Conservation (phyloP, 2,113 vertebrate species). For the Centropus bengalensis region DNA sequence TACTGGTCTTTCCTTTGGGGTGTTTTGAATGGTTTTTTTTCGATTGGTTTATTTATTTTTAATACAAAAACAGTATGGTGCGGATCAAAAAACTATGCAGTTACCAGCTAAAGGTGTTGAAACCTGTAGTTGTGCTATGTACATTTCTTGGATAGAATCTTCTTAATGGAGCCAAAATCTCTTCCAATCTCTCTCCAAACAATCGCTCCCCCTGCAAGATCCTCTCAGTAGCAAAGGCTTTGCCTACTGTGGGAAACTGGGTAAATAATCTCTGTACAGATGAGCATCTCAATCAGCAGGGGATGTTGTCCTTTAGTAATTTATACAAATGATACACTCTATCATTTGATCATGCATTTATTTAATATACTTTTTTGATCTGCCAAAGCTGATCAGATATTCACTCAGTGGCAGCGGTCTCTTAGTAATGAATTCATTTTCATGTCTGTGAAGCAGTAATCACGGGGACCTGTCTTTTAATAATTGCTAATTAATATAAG, state of each 20-base stretch:
- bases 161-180: not conserved
- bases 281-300: not conserved
- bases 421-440: slow-evolving; percentile 34
- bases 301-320: slow-evolving; percentile 9
- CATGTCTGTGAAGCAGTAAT: slow-evolving; percentile 38
- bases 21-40: no score
- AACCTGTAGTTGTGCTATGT: not conserved
- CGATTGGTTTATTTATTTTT: not conserved
- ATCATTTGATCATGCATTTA: slow-evolving; percentile 33
- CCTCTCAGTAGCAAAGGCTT: not conserved
- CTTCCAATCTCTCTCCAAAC: not conserved
- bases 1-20: not conserved
- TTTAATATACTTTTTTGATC: slow-evolving; percentile 41
- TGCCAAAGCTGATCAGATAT: not conserved
- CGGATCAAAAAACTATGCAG: not conserved
- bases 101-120: not conserved
- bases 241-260: not conserved
- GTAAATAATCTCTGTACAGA: not conserved
- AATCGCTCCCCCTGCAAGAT: not conserved
- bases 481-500: slow-evolving; percentile 63
- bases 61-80: not conserved
- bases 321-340: slow-evolving; percentile 11
- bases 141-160: no score
- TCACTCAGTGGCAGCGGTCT: not conserved
- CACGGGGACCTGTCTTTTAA: not conserved